Percentiles rank a stretch among this genome's conserved stretches.
These are phyloP conservation scores for Sarcophaga bullata DNA, from an alignment of 1,140 invertebrate genomes.

Conservation along the genomic window DNA sequence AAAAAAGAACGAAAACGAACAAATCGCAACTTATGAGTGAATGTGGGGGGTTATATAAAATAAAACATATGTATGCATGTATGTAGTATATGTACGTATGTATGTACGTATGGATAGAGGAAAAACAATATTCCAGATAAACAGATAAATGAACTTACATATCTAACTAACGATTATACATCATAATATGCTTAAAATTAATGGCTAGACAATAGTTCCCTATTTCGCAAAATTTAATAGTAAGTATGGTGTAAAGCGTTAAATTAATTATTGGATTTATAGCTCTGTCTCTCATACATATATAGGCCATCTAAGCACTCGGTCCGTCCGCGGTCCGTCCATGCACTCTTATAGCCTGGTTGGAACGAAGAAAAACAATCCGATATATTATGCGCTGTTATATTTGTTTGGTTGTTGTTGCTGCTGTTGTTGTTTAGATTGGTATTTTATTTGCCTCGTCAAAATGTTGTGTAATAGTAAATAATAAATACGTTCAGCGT, in stretches of 20 bases:
- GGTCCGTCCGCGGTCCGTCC: neutral
- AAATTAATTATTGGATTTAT: neutral
- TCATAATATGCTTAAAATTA: conserved; percentile 33
- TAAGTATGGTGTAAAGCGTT: conserved; percentile 9
- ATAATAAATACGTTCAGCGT: neutral
- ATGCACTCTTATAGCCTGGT: neutral
- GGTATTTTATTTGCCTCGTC: neutral
- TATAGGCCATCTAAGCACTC: no score
- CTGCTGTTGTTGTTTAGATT: conserved; percentile 1
- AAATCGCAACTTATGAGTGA: neutral
- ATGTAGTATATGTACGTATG: neutral
- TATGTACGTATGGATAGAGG: neutral
- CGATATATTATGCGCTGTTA: conserved; percentile 20
- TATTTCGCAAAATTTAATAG: conserved; percentile 25
- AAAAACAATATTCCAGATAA: no score
- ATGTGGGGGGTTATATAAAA: no score
- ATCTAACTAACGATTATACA: conserved; percentile 30
- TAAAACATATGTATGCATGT: neutral
- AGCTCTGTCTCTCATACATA: neutral
- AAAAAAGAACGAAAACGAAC: neutral
- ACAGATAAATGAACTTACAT: neutral
- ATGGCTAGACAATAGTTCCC: conserved; percentile 46
- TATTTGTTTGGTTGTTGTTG: neutral
- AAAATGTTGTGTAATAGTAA: neutral
- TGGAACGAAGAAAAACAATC: neutral